Evolutionary conservation across 2,113 vertebrate species (phyloP).

Genomic region (Macrotus californicus): DNA sequence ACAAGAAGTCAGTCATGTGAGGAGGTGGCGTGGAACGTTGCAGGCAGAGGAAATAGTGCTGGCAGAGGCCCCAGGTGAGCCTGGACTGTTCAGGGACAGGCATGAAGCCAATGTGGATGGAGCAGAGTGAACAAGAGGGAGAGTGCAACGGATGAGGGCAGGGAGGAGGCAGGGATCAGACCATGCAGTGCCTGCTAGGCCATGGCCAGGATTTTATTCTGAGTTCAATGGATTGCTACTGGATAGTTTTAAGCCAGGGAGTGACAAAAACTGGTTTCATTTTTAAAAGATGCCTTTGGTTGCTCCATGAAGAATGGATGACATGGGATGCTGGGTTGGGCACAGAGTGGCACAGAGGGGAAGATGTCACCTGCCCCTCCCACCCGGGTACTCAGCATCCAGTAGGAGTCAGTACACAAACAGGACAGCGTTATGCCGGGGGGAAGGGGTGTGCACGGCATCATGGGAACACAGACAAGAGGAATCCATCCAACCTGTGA

Average conservation of each 20-base stretch:
- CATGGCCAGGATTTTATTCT: neutral
- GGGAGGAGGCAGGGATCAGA: neutral
- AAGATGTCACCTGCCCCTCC: neutral
- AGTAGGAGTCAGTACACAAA: neutral
- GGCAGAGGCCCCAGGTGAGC: neutral
- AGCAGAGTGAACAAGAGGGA: neutral
- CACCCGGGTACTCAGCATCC: neutral
- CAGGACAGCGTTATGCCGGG: neutral
- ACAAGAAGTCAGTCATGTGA: neutral
- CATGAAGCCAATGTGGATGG: neutral
- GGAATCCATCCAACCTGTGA: neutral
- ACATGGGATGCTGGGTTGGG: neutral
- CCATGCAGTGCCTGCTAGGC: neutral
- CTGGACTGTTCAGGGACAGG: neutral
- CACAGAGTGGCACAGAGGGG: neutral
- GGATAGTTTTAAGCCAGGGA: neutral
- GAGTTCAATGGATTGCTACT: neutral
- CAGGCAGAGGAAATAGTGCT: neutral
- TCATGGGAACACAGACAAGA: neutral
- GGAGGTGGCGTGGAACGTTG: neutral
- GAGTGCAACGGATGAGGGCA: neutral
- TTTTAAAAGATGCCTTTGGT: neutral
- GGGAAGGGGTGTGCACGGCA: neutral
- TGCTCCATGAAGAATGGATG: neutral
- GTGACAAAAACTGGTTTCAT: neutral